These are phyloP conservation scores for Machaerirhynchus nigripectus DNA, from an alignment of 2,113 vertebrate species.

Conservation along the genomic window DNA sequence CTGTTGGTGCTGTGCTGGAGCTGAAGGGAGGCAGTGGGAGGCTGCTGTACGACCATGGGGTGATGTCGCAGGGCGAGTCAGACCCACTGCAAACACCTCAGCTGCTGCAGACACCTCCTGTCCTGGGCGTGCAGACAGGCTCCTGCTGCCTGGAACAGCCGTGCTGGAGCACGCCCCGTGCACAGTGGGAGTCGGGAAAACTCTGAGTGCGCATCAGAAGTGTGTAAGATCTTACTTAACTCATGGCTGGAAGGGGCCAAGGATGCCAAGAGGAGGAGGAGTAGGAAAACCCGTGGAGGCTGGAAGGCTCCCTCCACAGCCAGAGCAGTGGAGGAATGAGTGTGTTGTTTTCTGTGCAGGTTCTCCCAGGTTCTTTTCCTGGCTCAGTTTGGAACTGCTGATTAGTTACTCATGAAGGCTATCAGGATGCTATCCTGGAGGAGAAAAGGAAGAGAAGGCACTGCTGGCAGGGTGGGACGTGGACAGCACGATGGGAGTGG, in stretches of 20 bases:
- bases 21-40: not conserved
- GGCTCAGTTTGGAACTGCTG: not conserved
- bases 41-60: not conserved
- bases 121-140: too few relatives aligned
- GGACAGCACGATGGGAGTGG: not conserved
- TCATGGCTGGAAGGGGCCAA: not conserved
- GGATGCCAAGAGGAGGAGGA: not conserved
- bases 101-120: not conserved
- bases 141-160: accelerated
- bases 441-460: accelerated
- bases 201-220: accelerated
- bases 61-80: not conserved
- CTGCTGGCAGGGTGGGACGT: not conserved
- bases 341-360: not conserved
- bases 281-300: not conserved
- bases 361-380: not conserved
- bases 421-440: not conserved
- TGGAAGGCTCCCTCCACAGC: not conserved
- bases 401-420: not conserved
- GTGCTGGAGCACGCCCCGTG: not conserved
- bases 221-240: not conserved
- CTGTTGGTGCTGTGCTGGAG: not conserved
- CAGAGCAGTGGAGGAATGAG: not conserved
- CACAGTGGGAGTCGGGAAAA: too few relatives aligned
- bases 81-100: not conserved